phyloP scores from a whole-genome alignment of 1,140 invertebrate species.

The Augochlora pura region DNA sequence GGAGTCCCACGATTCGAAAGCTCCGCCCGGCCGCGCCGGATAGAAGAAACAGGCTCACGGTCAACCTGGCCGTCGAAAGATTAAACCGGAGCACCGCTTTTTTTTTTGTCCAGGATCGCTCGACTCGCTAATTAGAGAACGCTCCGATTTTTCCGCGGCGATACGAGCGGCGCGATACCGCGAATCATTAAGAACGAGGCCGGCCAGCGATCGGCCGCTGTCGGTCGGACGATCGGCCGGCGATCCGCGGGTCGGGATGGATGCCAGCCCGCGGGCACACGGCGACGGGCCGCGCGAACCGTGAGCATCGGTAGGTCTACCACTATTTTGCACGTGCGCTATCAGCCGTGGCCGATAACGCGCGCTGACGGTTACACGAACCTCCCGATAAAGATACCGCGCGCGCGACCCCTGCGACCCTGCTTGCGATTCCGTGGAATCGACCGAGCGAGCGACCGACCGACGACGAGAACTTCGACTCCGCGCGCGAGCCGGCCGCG shows the following conservation, averaged over 20 bases:
- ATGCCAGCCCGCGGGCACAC: background rate
- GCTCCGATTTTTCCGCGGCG: constrained; percentile 20
- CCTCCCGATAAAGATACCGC: constrained; percentile 73
- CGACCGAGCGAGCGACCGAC: constrained; percentile 34
- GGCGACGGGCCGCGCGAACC: constrained; percentile 37
- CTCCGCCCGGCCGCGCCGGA: background rate
- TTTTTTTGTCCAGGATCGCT: too few species aligned
- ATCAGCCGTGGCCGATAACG: constrained; percentile 61
- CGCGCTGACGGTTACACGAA: constrained; percentile 66
- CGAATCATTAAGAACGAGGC: constrained; percentile 45
- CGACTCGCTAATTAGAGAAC: background rate
- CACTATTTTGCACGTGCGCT: constrained; percentile 75
- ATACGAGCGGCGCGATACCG: constrained; percentile 21
- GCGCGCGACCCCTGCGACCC: constrained; percentile 74
- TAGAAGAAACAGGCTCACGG: background rate
- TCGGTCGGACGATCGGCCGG: too few species aligned
- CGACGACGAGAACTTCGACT: too few species aligned
- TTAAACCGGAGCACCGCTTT: background rate
- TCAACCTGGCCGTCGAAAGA: constrained; percentile 20
- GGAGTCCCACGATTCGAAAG: constrained; percentile 51
- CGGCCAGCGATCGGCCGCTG: background rate
- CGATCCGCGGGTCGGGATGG: too few species aligned
- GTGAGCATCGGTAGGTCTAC: constrained; percentile 61
- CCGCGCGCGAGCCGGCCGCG: too few species aligned
- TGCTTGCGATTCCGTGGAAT: constrained; percentile 69